phyloP scores from a whole-genome alignment of 2,888 invertebrate species.

The Eucera pruinosa region DNA sequence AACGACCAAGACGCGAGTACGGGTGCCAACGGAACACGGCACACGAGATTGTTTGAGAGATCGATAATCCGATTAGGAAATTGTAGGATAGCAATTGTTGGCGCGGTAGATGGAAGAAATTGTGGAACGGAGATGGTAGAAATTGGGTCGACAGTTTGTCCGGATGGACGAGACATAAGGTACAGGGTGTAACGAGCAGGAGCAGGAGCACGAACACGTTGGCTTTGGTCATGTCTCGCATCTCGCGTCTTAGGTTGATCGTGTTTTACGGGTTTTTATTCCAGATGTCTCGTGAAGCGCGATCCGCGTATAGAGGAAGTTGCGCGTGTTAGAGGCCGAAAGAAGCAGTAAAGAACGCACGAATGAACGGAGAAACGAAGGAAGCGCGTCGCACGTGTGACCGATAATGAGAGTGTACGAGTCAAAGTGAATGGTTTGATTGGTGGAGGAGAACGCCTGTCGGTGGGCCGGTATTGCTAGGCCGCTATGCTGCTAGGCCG shows the following conservation, averaged over 20 bases:
- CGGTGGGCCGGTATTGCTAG: too few species aligned
- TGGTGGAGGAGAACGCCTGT: conserved; percentile 66
- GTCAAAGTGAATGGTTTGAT: conserved; percentile 59
- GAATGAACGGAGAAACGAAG: too few species aligned
- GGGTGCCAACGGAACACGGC: background rate
- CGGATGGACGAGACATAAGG: too few species aligned
- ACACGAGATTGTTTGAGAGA: conserved; percentile 58
- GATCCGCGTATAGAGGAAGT: background rate
- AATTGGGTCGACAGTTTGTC: too few species aligned
- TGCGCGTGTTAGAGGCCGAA: background rate
- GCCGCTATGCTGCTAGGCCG: too few species aligned
- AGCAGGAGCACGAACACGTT: too few species aligned
- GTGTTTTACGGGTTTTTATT: conserved; percentile 1
- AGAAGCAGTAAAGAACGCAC: too few species aligned
- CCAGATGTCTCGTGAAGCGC: conserved; percentile 6
- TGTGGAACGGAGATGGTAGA: too few species aligned
- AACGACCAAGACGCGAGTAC: conserved; percentile 45
- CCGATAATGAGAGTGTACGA: conserved; percentile 55
- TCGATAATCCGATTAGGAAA: conserved; percentile 69
- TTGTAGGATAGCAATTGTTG: conserved; percentile 36
- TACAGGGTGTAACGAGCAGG: too few species aligned
- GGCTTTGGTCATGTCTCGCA: too few species aligned
- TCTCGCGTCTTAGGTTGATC: conserved; percentile 32
- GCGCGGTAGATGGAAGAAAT: too few species aligned
- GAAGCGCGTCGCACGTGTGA: conserved; percentile 62